phyloP scores from a whole-genome alignment of 1,140 invertebrate species.

The Leptopilina clavipes region DNA sequence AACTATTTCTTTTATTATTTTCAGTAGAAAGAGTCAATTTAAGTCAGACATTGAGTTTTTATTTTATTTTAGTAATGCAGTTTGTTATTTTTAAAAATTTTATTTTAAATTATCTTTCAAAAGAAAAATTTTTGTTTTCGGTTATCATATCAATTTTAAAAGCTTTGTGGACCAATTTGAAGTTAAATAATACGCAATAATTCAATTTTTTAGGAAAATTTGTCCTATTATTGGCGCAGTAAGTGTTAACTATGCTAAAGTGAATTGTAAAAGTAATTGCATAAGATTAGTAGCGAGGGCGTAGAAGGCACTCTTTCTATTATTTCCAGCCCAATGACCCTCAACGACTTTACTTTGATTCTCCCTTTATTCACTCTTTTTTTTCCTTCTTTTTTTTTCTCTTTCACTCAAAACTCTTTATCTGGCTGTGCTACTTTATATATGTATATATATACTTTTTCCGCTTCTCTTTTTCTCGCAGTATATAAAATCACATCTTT shows the following conservation, averaged over 20 bases:
- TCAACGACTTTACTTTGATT: conserved; percentile 75
- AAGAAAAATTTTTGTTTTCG: no score
- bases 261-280: conserved; percentile 76
- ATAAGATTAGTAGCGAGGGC: conserved; percentile 72
- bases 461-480: conserved; percentile 40
- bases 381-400: conserved; percentile 43
- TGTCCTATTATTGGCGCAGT: conserved; percentile 66
- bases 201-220: no score
- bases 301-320: conserved; percentile 73
- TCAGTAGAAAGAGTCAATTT: no score
- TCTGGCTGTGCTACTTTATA: background rate
- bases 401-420: conserved; percentile 43
- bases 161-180: no score
- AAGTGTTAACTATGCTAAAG: conserved; percentile 70
- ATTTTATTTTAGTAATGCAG: no score
- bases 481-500: conserved; percentile 20
- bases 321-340: conserved; percentile 73
- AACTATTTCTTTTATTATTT: no score
- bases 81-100: no score
- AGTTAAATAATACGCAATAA: no score
- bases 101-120: no score
- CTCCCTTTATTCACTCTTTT: conserved; percentile 53
- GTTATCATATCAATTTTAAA: no score
- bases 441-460: background rate
- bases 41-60: no score